Conservation (phyloP, 2,888 invertebrate genomes). For the Drosophila fungiperda region DNA sequence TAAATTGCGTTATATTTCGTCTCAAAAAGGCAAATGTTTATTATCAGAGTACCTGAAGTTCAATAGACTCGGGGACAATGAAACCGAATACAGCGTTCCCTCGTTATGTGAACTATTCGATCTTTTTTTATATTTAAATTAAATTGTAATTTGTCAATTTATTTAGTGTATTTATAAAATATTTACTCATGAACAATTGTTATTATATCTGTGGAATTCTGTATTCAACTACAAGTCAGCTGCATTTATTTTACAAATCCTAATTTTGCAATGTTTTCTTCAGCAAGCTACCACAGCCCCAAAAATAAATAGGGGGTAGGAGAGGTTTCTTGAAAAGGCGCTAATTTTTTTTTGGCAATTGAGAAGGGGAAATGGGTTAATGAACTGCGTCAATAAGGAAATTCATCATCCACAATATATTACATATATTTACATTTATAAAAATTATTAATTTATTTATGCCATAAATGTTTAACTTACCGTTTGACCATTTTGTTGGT, state of each 20-base stretch:
- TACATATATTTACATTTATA: neutral
- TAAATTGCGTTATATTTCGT: slow-evolving; percentile 73
- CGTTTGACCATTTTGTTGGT: slow-evolving; percentile 86
- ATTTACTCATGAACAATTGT: neutral
- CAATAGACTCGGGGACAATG: slow-evolving; percentile 57
- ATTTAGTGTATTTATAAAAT: neutral
- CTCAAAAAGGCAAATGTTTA: slow-evolving; percentile 31
- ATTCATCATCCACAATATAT: slow-evolving; percentile 1
- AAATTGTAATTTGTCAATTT: neutral
- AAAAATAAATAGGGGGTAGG: slow-evolving; percentile 43
- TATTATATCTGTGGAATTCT: neutral
- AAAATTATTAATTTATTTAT: neutral
- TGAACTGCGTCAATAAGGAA: slow-evolving; percentile 56
- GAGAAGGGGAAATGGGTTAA: slow-evolving; percentile 56
- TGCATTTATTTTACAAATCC: neutral
- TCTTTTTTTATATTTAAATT: neutral
- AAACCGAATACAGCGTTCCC: slow-evolving; percentile 20
- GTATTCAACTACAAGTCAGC: neutral
- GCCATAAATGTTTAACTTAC: slow-evolving; percentile 70
- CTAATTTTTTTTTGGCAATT: slow-evolving; percentile 61
- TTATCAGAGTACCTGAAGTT: slow-evolving; percentile 67
- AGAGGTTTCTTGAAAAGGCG: slow-evolving; percentile 5
- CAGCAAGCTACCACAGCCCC: neutral
- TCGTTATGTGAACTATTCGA: neutral
- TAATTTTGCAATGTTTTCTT: neutral